These are phyloP conservation scores for Phyllostomus discolor DNA, from an alignment of 2,113 vertebrate species.

Conservation along the genomic window DNA sequence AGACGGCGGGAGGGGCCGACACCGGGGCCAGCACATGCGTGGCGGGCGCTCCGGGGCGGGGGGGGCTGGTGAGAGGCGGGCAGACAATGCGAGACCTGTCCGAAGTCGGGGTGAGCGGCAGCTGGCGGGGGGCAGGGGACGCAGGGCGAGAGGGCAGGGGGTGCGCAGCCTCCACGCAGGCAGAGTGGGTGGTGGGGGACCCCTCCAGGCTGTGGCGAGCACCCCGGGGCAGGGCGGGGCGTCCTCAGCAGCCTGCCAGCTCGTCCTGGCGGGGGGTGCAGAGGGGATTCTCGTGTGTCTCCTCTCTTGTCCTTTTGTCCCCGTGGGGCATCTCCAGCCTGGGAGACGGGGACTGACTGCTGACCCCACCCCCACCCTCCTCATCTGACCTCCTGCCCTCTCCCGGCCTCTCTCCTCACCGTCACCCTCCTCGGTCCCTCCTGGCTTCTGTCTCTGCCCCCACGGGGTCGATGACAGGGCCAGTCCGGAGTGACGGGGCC, in stretches of 20 bases:
- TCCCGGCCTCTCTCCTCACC: not conserved
- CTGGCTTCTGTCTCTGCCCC: slow-evolving; percentile 25
- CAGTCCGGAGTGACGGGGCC: not conserved
- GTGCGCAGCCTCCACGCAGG: not conserved
- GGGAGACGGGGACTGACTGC: not conserved
- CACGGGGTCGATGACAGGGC: not conserved
- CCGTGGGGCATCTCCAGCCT: not conserved
- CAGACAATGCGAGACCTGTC: not conserved
- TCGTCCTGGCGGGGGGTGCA: not conserved
- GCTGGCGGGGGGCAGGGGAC: not conserved
- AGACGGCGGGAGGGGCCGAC: not conserved
- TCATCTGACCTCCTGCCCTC: not conserved
- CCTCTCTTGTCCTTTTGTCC: too few relatives aligned
- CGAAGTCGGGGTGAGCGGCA: not conserved
- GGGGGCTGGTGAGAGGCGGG: not conserved
- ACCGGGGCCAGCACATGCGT: fast-evolving
- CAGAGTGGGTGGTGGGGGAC: not conserved
- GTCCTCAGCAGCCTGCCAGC: too few relatives aligned
- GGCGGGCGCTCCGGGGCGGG: not conserved
- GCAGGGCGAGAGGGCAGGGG: fast-evolving
- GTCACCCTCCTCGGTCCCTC: not conserved
- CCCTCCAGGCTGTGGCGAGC: not conserved
- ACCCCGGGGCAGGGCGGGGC: not conserved
- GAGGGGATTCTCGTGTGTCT: not conserved
- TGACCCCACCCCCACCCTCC: fast-evolving